These are phyloP conservation scores for Arizona elegans DNA, from an alignment of 2,113 vertebrate species.

Conservation along the genomic window DNA sequence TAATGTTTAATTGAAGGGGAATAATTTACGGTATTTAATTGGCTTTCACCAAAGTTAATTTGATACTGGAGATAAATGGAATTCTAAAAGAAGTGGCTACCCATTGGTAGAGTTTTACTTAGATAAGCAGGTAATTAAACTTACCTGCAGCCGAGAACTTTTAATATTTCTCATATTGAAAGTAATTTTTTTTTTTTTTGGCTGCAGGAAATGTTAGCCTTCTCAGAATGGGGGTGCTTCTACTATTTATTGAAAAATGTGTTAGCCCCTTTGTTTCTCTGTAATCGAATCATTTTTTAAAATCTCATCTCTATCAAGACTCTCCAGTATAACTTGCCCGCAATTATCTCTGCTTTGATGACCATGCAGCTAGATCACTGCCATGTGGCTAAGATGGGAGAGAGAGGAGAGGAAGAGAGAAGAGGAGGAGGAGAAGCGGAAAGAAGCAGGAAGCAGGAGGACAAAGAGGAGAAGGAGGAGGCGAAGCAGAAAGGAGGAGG, in stretches of 20 bases:
- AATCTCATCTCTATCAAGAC: background rate
- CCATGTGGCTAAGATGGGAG: background rate
- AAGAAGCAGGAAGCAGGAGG: too few species aligned
- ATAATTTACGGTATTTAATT: constrained; percentile 73
- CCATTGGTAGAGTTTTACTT: constrained; percentile 49
- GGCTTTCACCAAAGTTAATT: constrained; percentile 71
- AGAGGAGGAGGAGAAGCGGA: background rate
- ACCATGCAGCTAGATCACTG: background rate
- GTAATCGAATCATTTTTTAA: background rate
- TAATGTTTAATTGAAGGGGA: constrained; percentile 70
- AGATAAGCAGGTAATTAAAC: constrained; percentile 61
- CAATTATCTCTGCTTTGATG: background rate
- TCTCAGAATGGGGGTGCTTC: background rate
- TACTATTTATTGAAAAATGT: background rate
- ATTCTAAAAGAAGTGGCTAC: constrained; percentile 52
- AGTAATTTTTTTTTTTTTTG: constrained; percentile 25
- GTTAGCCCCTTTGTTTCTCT: background rate
- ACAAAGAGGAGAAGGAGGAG: too few species aligned
- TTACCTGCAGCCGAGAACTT: constrained; percentile 16
- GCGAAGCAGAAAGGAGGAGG: too few species aligned
- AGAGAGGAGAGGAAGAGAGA: background rate
- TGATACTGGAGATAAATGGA: constrained; percentile 61
- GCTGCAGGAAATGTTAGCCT: constrained; percentile 38
- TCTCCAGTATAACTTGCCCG: background rate
- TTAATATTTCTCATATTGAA: constrained; percentile 15